These are phyloP conservation scores for Cyphotilapia sp. DNA, from an alignment of 2,113 vertebrate genomes.

Conservation along the genomic window DNA sequence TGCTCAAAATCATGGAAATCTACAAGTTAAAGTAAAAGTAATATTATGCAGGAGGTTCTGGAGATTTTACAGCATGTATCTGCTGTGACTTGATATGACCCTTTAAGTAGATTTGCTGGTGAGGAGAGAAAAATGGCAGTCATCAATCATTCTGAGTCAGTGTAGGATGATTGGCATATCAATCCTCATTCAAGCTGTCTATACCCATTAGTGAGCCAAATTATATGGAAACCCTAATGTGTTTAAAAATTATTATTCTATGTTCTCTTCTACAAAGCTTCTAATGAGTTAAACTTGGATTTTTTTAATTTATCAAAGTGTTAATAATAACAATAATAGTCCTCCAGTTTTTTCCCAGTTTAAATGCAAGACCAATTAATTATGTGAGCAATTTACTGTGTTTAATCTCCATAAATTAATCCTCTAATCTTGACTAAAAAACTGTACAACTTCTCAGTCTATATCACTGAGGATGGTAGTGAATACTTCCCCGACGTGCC, in stretches of 20 bases:
- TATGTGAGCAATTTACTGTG: neutral
- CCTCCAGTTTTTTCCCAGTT: neutral
- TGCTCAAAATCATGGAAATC: accelerated
- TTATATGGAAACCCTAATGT: conserved; percentile 12
- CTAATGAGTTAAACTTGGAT: conserved; percentile 6
- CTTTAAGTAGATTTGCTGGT: neutral
- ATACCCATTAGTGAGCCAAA: conserved; percentile 48
- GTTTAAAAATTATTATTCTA: conserved; percentile 32
- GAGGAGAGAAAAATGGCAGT: conserved; percentile 35
- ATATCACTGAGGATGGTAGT: neutral
- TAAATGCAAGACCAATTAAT: conserved; percentile 32
- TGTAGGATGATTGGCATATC: conserved; percentile 54
- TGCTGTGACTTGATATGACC: neutral
- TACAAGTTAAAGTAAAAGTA: neutral
- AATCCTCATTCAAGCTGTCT: conserved; percentile 67
- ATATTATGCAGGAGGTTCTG: neutral
- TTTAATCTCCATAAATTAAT: neutral
- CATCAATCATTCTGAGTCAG: conserved; percentile 61
- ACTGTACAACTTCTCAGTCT: neutral
- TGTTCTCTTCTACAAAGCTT: neutral
- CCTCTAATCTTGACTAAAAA: neutral
- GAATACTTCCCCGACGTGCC: neutral
- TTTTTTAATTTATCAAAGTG: neutral
- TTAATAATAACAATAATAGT: conserved; percentile 34
- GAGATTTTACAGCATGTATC: neutral